A percentile compares a stretch with the other conserved stretches of the same genome.
Conservation (phyloP, 2,888 invertebrate species). For the Tubulanus polymorphus region DNA sequence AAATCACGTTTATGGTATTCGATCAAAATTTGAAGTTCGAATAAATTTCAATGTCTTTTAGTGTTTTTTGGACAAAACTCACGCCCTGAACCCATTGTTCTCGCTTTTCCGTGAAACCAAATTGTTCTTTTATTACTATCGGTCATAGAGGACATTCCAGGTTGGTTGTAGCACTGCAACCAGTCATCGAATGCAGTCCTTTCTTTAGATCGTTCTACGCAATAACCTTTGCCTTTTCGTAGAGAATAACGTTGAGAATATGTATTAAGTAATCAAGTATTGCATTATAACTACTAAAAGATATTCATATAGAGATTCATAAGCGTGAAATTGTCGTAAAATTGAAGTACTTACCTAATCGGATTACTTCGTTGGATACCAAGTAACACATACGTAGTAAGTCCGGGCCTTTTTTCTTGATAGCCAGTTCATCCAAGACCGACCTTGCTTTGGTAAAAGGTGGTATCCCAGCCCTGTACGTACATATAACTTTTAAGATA, state of each 20-base stretch:
- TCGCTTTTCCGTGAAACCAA: constrained; percentile 46
- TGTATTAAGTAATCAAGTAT: too few species aligned
- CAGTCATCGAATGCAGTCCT: constrained; percentile 22
- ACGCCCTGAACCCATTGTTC: constrained; percentile 42
- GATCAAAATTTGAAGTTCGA: not conserved
- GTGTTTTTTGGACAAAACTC: not conserved
- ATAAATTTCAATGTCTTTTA: not conserved
- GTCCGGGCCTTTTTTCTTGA: constrained; percentile 35
- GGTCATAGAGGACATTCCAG: constrained; percentile 44
- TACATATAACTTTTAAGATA: too few species aligned
- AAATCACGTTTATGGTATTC: too few species aligned
- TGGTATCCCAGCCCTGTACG: constrained; percentile 34
- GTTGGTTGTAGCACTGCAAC: constrained; percentile 51
- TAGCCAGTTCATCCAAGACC: constrained; percentile 27
- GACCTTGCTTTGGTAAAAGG: constrained; percentile 44
- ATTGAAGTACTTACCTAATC: constrained; percentile 28
- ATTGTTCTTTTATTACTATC: constrained; percentile 49
- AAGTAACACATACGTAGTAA: constrained; percentile 41
- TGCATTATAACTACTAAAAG: too few species aligned
- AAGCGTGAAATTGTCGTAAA: too few species aligned
- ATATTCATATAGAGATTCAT: too few species aligned
- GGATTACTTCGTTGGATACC: constrained; percentile 42
- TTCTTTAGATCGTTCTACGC: not conserved
- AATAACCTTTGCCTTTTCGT: not conserved
- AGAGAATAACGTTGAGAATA: too few species aligned